A percentile compares a stretch with the other conserved stretches of the same genome.
These are phyloP conservation scores for Oscheius myriophilus DNA, from an alignment of 2,888 invertebrate genomes.

Conservation along the genomic window DNA sequence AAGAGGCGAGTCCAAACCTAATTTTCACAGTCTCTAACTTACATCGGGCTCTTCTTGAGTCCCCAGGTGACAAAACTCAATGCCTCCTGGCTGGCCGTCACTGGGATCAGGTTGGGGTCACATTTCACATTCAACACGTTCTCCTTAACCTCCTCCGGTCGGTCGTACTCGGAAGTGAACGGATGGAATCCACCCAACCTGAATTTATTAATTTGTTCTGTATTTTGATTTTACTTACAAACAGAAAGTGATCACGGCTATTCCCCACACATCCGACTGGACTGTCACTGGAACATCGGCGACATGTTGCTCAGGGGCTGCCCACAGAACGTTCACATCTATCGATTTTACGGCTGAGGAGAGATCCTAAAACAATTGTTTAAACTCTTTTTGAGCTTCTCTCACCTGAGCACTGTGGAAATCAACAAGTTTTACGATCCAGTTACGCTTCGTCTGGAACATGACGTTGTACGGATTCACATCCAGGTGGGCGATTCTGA, in stretches of 20 bases:
- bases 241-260: slow-evolving; percentile 90
- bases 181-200: slow-evolving; percentile 88
- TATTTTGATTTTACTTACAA: slow-evolving; percentile 75
- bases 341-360: slow-evolving; percentile 36
- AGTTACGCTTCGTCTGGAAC: slow-evolving; percentile 82
- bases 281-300: slow-evolving; percentile 85
- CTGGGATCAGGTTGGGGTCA: slow-evolving; percentile 91
- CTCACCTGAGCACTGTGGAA: slow-evolving; percentile 87
- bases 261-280: slow-evolving; percentile 90
- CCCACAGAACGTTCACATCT: slow-evolving; percentile 63
- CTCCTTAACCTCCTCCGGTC: slow-evolving; percentile 86
- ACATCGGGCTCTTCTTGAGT: slow-evolving; percentile 92
- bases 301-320: slow-evolving; percentile 63
- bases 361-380: slow-evolving; percentile 28
- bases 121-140: slow-evolving; percentile 82
- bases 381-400: neutral
- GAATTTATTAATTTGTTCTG: no score
- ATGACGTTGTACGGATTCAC: slow-evolving; percentile 94
- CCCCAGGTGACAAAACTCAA: slow-evolving; percentile 92
- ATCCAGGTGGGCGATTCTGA: slow-evolving; percentile 82
- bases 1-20: no score
- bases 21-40: no score
- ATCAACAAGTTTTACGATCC: slow-evolving; percentile 85
- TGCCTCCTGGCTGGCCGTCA: slow-evolving; percentile 91
- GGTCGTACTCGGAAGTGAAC: slow-evolving; percentile 80